Evolutionary conservation across 2,888 invertebrate genomes (phyloP).

Genomic region (Autographa gamma): DNA sequence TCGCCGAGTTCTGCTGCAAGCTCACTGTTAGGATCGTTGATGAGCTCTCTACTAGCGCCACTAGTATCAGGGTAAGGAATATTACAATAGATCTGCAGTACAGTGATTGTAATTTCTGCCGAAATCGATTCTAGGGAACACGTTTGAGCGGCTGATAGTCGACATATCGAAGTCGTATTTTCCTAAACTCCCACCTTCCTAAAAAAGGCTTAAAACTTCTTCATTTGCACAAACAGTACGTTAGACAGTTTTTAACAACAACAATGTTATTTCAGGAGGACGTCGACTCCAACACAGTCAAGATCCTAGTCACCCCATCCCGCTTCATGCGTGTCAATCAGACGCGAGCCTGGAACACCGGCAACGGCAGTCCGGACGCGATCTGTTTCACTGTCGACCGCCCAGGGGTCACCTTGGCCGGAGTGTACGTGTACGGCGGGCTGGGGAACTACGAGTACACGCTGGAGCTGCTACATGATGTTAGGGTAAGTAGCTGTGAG

Average conservation of each 20-base stretch:
- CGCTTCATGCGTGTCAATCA: constrained; percentile 97
- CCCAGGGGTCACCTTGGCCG: constrained; percentile 96
- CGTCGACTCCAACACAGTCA: constrained; percentile 91
- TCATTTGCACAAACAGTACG: too few relatives aligned
- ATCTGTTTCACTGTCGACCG: constrained; percentile 98
- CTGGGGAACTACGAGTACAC: constrained; percentile 97
- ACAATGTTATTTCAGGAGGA: constrained; percentile 88
- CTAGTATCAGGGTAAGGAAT: constrained; percentile 70
- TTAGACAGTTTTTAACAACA: not conserved
- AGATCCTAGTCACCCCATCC: constrained; percentile 95
- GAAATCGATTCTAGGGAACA: too few relatives aligned
- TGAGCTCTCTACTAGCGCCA: constrained; percentile 90
- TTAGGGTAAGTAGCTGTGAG: constrained; percentile 67
- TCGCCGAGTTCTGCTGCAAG: constrained; percentile 92
- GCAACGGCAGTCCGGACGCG: constrained; percentile 98
- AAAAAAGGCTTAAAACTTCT: too few relatives aligned
- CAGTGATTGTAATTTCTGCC: too few relatives aligned
- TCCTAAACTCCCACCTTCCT: too few relatives aligned
- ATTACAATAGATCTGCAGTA: too few relatives aligned
- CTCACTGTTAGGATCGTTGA: constrained; percentile 95
- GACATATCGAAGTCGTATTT: too few relatives aligned
- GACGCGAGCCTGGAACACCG: constrained; percentile 98
- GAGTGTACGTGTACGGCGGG: constrained; percentile 97
- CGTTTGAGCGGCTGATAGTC: too few relatives aligned
- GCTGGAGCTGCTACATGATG: constrained; percentile 94